Evolutionary conservation across 2,888 invertebrate species (phyloP).

Genomic region (Kuschelorhynchus macadamiae): DNA sequence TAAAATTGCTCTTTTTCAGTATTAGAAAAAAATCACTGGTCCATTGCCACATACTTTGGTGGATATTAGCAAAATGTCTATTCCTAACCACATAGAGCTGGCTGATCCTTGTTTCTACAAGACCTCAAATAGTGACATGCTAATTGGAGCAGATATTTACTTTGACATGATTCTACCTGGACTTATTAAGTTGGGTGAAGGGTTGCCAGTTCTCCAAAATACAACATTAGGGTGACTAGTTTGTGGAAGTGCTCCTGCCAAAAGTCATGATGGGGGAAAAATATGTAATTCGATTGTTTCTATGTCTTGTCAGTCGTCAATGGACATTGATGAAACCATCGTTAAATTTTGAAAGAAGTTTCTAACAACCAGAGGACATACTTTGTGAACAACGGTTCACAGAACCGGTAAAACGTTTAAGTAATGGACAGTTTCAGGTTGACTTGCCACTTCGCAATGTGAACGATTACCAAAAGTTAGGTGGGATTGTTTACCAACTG

Average conservation of each 20-base stretch:
- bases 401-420: conserved; percentile 10
- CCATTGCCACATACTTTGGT: conserved; percentile 22
- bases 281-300: background rate
- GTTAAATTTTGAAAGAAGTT: conserved; percentile 43
- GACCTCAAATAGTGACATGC: conserved; percentile 36
- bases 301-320: background rate
- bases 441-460: conserved; percentile 29
- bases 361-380: conserved; percentile 27
- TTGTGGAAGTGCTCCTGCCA: conserved; percentile 23
- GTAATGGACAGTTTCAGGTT: conserved; percentile 33
- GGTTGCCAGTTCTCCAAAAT: conserved; percentile 29
- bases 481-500: conserved; percentile 11
- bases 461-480: conserved; percentile 12
- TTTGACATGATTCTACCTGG: conserved; percentile 28
- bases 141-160: conserved; percentile 36
- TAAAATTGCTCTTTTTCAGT: background rate
- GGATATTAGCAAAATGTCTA: conserved; percentile 13
- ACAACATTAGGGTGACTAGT: conserved; percentile 39
- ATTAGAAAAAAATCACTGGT: conserved; percentile 13
- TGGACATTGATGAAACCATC: conserved; percentile 5
- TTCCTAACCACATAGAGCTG: conserved; percentile 26
- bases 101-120: conserved; percentile 30
- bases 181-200: conserved; percentile 24
- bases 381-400: conserved; percentile 21
- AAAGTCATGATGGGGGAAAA: background rate